Percentiles rank a stretch among this genome's conserved stretches.
These are phyloP conservation scores for Cantharis nigra DNA, from an alignment of 2,888 invertebrate species.

Conservation along the genomic window DNA sequence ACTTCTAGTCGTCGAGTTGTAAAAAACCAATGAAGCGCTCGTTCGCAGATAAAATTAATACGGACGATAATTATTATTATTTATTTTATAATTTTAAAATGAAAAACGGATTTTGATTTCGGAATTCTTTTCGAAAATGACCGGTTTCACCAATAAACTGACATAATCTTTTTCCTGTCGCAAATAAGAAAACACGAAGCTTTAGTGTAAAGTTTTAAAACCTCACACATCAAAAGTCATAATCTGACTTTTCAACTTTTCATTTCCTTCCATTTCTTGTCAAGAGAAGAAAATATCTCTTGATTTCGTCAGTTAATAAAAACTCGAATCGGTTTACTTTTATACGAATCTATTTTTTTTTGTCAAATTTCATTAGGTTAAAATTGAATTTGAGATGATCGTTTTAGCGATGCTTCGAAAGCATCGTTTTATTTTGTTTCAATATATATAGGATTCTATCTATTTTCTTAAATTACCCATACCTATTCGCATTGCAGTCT, in stretches of 20 bases:
- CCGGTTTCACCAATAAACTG: neutral
- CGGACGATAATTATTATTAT: neutral
- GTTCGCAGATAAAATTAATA: too few relatives aligned
- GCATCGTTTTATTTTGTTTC: neutral
- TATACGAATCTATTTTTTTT: neutral
- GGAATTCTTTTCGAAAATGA: neutral
- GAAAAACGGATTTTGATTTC: neutral
- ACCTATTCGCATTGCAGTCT: neutral
- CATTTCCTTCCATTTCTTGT: slow-evolving; percentile 15
- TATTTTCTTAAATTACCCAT: neutral
- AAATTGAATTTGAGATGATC: neutral
- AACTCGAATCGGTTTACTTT: neutral
- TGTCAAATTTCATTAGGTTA: neutral
- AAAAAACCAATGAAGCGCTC: too few relatives aligned
- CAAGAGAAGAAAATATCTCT: neutral
- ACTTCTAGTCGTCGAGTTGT: too few relatives aligned
- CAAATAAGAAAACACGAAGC: slow-evolving; percentile 10
- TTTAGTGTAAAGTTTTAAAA: slow-evolving; percentile 15
- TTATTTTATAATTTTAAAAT: neutral
- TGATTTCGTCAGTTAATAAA: neutral
- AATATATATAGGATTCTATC: neutral
- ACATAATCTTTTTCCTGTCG: slow-evolving; percentile 12
- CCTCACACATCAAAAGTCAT: slow-evolving; percentile 25
- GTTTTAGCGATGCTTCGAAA: neutral
- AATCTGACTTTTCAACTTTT: slow-evolving; percentile 27